These are phyloP conservation scores for Tipula unca DNA, from an alignment of 2,888 invertebrate species.

Conservation along the genomic window DNA sequence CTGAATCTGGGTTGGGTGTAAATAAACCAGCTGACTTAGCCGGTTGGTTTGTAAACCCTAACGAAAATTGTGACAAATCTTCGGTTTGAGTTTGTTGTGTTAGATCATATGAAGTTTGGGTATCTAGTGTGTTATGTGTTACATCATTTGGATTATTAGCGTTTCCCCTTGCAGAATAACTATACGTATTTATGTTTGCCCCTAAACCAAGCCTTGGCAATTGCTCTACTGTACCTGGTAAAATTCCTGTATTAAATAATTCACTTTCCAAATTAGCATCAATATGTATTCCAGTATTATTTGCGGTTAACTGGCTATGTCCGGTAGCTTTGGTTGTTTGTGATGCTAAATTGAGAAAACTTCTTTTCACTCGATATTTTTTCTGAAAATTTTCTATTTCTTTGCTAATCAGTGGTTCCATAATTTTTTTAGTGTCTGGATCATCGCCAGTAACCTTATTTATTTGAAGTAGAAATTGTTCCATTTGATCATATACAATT, in stretches of 20 bases:
- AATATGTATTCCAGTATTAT: not conserved
- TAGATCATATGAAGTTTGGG: not conserved
- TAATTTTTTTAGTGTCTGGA: not conserved
- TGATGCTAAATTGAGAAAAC: not conserved
- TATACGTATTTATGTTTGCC: not conserved
- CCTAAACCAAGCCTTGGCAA: not conserved
- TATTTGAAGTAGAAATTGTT: not conserved
- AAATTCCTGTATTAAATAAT: not conserved
- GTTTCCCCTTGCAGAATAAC: not conserved
- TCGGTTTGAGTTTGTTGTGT: not conserved
- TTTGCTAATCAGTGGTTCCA: not conserved
- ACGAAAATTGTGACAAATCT: not conserved
- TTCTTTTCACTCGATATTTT: not conserved
- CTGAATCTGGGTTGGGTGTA: not conserved
- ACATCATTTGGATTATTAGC: not conserved
- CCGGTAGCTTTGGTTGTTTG: not conserved
- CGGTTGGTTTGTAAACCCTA: not conserved
- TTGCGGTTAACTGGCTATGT: not conserved
- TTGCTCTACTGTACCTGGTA: not conserved
- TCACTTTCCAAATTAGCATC: not conserved
- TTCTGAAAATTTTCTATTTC: not conserved
- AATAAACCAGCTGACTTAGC: not conserved
- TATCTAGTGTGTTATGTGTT: not conserved
- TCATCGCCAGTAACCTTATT: not conserved
- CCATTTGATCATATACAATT: not conserved